These are phyloP conservation scores for Thereva unica DNA, from an alignment of 2,888 invertebrate species.

Conservation along the genomic window DNA sequence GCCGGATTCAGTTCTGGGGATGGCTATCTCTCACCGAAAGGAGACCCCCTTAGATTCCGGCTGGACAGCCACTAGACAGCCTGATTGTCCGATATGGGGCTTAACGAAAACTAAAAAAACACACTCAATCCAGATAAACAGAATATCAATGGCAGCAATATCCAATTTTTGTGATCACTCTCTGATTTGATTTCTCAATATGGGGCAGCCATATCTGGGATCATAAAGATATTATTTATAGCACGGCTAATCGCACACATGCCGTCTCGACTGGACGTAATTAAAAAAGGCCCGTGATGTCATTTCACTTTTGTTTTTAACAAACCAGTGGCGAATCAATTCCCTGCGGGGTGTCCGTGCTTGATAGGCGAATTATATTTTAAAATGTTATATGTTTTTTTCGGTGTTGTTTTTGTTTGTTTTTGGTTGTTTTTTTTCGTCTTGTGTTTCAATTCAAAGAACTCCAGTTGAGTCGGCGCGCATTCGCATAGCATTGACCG, in stretches of 20 bases:
- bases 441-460: neutral
- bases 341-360: slow-evolving; percentile 32
- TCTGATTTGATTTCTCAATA: slow-evolving; percentile 27
- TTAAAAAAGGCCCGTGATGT: slow-evolving; percentile 37
- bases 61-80: slow-evolving; percentile 28
- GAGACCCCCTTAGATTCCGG: slow-evolving; percentile 22
- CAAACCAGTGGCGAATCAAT: slow-evolving; percentile 33
- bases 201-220: slow-evolving; percentile 25
- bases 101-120: no score
- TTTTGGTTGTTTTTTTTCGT: no score
- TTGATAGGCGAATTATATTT: slow-evolving; percentile 27
- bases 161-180: slow-evolving; percentile 18
- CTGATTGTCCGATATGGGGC: neutral
- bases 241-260: slow-evolving; percentile 14
- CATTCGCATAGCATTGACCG: slow-evolving; percentile 25
- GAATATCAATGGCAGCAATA: slow-evolving; percentile 6
- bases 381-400: slow-evolving; percentile 2
- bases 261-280: slow-evolving; percentile 31
- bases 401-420: slow-evolving; percentile 14
- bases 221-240: slow-evolving; percentile 35
- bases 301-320: slow-evolving; percentile 37
- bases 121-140: slow-evolving; percentile 3
- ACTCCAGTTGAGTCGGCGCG: no score
- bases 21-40: neutral
- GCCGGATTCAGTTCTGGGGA: slow-evolving; percentile 15